A percentile compares a stretch with the other conserved stretches of the same genome.
Evolutionary conservation across 1,140 invertebrate genomes (phyloP).

Genomic region (Drosophila sp.): DNA sequence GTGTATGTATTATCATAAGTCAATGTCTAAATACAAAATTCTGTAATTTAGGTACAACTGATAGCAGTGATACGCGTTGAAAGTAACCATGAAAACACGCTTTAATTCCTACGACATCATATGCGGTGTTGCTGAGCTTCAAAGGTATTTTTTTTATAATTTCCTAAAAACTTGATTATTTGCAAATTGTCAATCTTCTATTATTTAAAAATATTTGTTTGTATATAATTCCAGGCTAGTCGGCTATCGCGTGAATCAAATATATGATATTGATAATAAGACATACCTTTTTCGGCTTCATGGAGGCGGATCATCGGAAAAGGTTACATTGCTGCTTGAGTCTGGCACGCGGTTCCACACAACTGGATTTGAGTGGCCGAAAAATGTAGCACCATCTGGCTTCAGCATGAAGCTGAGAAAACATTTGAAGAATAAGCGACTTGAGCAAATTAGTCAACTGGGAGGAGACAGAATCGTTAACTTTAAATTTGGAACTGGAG

Average conservation of each 20-base stretch:
- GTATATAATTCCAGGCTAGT: conserved; percentile 88
- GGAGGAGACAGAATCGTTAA: conserved; percentile 95
- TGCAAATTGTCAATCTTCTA: no score
- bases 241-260: conserved; percentile 97
- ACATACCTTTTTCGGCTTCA: conserved; percentile 97
- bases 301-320: conserved; percentile 92
- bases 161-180: background rate
- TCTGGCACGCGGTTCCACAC: conserved; percentile 97
- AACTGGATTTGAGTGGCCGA: conserved; percentile 99
- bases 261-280: conserved; percentile 99
- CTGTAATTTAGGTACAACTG: conserved; percentile 28
- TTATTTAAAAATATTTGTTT: background rate
- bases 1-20: no score
- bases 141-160: conserved; percentile 87
- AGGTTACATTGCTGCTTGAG: conserved; percentile 93
- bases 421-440: conserved; percentile 97
- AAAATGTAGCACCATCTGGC: conserved; percentile 96
- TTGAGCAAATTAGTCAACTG: conserved; percentile 94
- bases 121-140: conserved; percentile 93
- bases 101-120: conserved; percentile 96
- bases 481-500: conserved; percentile 96
- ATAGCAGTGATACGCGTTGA: conserved; percentile 3
- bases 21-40: no score
- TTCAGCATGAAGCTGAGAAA: conserved; percentile 99
- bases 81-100: conserved; percentile 93